phyloP scores from a whole-genome alignment of 2,888 invertebrate genomes.

The Hemicrepidius hirtus region DNA sequence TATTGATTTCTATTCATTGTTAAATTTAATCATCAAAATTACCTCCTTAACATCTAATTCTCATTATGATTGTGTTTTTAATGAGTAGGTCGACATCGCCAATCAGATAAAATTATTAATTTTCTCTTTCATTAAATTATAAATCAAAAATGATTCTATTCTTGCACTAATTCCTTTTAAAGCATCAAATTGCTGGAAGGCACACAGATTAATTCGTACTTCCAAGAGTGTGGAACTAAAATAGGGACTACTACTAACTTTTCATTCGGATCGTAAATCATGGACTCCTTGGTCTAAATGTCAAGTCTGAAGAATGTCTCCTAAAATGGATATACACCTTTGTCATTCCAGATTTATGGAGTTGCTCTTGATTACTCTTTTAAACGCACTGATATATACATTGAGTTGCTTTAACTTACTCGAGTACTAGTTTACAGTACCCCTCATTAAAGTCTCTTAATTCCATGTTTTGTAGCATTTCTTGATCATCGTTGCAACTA shows the following conservation, averaged over 20 bases:
- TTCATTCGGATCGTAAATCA: conserved; percentile 34
- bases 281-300: conserved; percentile 37
- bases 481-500: conserved; percentile 12
- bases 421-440: conserved; percentile 27
- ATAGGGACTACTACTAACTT: conserved; percentile 30
- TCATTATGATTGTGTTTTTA: neutral
- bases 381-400: conserved; percentile 27
- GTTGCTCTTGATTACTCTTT: conserved; percentile 39
- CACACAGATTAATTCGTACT: conserved; percentile 20
- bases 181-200: neutral
- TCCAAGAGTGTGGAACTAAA: conserved; percentile 29
- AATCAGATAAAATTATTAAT: conserved; percentile 14
- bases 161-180: neutral
- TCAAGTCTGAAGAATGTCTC: conserved; percentile 43
- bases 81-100: conserved; percentile 14
- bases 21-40: conserved; percentile 10
- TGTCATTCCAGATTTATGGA: conserved; percentile 45
- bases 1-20: conserved; percentile 10
- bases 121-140: neutral
- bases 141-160: neutral
- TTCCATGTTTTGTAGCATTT: conserved; percentile 11
- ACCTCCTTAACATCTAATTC: neutral
- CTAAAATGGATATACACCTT: conserved; percentile 46
- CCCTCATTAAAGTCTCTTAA: conserved; percentile 33
- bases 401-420: conserved; percentile 32